Evolutionary conservation across 1,140 invertebrate genomes (phyloP), one percentile per base, ranked within the genome.

Genomic region (Cyrtorhinus lividipennis): DNA sequence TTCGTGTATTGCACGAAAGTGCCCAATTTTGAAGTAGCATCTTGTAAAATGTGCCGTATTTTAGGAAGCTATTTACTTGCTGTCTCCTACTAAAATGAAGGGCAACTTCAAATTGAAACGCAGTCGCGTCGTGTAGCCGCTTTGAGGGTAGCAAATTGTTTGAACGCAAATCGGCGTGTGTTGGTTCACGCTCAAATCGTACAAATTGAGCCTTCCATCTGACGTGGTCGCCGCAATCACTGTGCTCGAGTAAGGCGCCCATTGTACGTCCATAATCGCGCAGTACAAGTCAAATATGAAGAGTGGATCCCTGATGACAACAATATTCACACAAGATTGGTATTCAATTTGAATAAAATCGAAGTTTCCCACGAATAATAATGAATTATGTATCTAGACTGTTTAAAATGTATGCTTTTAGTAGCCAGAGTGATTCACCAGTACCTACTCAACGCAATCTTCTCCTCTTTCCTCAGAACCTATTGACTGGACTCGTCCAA

Each of bases 221-320:
- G 84, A 83, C 12, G 92, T 93, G n/a, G 90, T 87, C 18, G 90
- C 91, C 30, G 92, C 92, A 70, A 96, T 87, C 0, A 95, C 90
- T 3, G 92, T 95, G 46, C 90, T 93, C 1, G 92, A 95, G 71
- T 94, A 96, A 0, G 93, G 93, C 0, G 93, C 87, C 93, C 93
- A 96, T 69, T 90, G 87, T 1, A 92, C 88, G 73, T 95, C 92
- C 15, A 88, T 87, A n/a, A 96, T 90, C 24, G 89, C 82, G 23
- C 88, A 84, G n/a, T 90, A 88, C 58, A 96, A 75, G 73, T 96
- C 92, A 72, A 95, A 95, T 68, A 90, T 87, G 70, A 95, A 95
- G 12, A 96, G 75, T 0, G 93, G 90, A 69, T 93, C 88, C 26
- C 90, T 92, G 66, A 13, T 64, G 64, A 15, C n/a, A n/a, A n/a